Percentiles rank a stretch among this genome's conserved stretches.
phyloP scores from a whole-genome alignment of 1,140 invertebrate species.

The Aphis gossypii region DNA sequence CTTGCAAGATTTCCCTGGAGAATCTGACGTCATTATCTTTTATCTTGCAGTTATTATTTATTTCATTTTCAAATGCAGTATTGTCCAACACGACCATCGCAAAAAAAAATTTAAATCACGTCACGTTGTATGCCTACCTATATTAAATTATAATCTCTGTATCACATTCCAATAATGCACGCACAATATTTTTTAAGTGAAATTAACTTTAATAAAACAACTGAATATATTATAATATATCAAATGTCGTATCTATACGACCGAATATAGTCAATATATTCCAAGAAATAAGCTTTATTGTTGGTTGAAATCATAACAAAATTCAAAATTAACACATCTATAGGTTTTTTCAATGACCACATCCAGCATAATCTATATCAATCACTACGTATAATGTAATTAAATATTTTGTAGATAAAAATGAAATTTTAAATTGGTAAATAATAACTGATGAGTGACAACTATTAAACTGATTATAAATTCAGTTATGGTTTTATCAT shows the following conservation, averaged over 20 bases:
- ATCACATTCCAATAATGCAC: not conserved
- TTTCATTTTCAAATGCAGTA: conserved; percentile 7
- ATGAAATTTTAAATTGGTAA: not conserved
- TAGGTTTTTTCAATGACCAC: not conserved
- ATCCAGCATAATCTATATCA: not conserved
- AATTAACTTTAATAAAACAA: conserved; percentile 10
- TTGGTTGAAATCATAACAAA: not conserved
- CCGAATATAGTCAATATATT: not conserved
- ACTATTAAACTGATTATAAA: not conserved
- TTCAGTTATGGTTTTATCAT: not conserved
- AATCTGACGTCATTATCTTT: conserved; percentile 51
- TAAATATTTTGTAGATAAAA: not conserved
- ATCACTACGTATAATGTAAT: not conserved
- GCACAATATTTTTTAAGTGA: not conserved
- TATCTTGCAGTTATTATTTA: conserved; percentile 28
- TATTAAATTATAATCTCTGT: conserved; percentile 15
- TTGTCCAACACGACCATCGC: not conserved
- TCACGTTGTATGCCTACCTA: not conserved
- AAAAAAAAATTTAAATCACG: not conserved
- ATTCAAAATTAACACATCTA: not conserved
- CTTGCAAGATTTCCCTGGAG: conserved; percentile 33
- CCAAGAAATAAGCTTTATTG: not conserved
- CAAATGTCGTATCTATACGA: not conserved
- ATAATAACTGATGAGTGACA: not conserved
- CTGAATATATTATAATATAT: not conserved